Evolutionary conservation across 2,113 vertebrate species (phyloP), one percentile per base, ranked within the genome.

Genomic region (Urocitellus parryii): DNA sequence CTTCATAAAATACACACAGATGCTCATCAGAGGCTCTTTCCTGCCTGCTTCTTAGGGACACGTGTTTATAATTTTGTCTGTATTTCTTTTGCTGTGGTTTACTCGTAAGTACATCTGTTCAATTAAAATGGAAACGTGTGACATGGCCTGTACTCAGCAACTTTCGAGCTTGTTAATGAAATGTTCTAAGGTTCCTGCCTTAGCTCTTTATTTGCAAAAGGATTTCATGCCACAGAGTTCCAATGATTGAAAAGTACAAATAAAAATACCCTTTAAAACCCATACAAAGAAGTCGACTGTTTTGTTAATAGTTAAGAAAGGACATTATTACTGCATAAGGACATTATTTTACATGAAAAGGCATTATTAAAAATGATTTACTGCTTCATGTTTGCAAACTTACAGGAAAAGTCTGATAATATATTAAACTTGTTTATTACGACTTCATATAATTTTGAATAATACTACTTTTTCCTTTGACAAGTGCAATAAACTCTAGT

Each of bases 361-460:
- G 93, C 97, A 98, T 98, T 98, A 98, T 99, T 98, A 98, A 98
- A 98, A 98, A 97, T 98, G 97, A 98, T 98, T 98, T 98, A 98
- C 92, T 89, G 88, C 56, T 94, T 94, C 74, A 1, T 96, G 98
- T 99, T 98, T 98, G 98, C 96, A 98, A 98, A 98, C 98, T 98
- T 98, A 98, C 98, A 98, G 97, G 98, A 98, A 98, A 98, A 98
- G 96, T 98, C 98, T 98, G 98, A 98, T 98, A 99, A 99, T 98
- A 98, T 98, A 98, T 98, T 98, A 98, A 98, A 99, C 98, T 98
- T 99, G 97, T 98, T 98, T 98, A 98, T 98, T 98, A 98, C 27
- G 82, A 98, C 97, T 98, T 98, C 97, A 98, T 98, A 98, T 98
- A 98, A 98, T 98, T 98, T 98, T 98, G 98, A 98, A 98, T 98